Conservation (phyloP, 1,140 invertebrate species). For the Drosophila tristis region DNA sequence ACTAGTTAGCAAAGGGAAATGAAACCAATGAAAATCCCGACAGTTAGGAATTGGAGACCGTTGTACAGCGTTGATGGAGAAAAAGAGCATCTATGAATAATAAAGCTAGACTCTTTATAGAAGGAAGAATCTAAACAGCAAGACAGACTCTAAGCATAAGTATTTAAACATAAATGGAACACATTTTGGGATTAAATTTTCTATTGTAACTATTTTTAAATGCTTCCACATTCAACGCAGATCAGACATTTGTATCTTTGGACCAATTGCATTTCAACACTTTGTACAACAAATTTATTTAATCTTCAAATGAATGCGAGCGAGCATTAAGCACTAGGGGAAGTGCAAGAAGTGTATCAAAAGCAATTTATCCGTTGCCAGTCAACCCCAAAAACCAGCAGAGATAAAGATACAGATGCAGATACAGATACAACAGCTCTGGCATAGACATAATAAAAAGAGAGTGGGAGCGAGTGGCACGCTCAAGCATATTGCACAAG, state of each 20-base stretch:
- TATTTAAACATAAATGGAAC: no score
- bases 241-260: slow-evolving; percentile 18
- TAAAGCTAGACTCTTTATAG: no score
- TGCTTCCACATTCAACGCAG: neutral
- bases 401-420: slow-evolving; percentile 32
- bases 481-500: slow-evolving; percentile 68
- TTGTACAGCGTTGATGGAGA: neutral
- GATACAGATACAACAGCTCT: slow-evolving; percentile 11
- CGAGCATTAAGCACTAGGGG: slow-evolving; percentile 10
- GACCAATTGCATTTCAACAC: slow-evolving; percentile 20
- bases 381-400: slow-evolving; percentile 33
- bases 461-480: neutral
- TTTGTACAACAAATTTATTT: slow-evolving; percentile 35
- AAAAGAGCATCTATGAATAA: neutral
- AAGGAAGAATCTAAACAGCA: no score
- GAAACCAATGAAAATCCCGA: slow-evolving; percentile 20
- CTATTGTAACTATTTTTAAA: neutral
- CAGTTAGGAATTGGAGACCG: neutral
- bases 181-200: neutral
- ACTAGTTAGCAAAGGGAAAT: slow-evolving; percentile 32
- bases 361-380: slow-evolving; percentile 39
- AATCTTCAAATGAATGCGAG: slow-evolving; percentile 39
- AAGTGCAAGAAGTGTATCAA: slow-evolving; percentile 21
- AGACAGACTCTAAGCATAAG: no score
- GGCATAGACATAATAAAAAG: slow-evolving; percentile 21